Base-by-base conservation (phyloP, 35 echinoderm and acorn worm species). In the Heliocidaris tuberculata region DNA sequence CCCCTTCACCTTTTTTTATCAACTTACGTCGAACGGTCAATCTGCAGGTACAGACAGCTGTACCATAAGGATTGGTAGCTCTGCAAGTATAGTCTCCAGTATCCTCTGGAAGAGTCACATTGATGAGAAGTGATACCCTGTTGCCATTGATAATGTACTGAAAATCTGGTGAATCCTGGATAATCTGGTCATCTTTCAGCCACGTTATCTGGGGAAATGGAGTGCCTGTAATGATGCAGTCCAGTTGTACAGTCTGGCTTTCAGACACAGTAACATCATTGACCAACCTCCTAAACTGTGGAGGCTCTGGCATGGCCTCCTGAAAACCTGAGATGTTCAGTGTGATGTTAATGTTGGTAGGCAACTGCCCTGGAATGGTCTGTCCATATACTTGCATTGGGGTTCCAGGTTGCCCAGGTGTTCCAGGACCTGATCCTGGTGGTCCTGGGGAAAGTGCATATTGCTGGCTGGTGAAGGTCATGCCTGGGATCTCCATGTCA, bases 71-170 rank as follows among this genome's bases (percentile, higher is more conserved):
- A 92, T 99, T 99, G 27, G 94, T 95, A 86, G 98, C 98, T 92
- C 93, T 94, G 71, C 98, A 99, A n/a, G 98, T 97, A 86, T 99
- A 99, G 85, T 95, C 94, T 94, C 98, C 98, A n/a, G 96, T 95
- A 87, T 99, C 98, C 85, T 97, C 95, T 59, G 96, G 98, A 49
- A 96, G 94, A 2, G 96, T 96, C 4, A 96, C 96, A 21, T 93
- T 97, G 59, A 99, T 96, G 32, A 96, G 65, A 94, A 99, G 93
- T 2, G 96, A 97, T 19, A 99, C 97, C 49, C 95, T 94, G 52
- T 99, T 96, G 29, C 96, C 98, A 85, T 99, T 95, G 92, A 97
- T 95, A 16, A 97, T 86, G 29, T 99, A 99, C 87, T 97, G 98
- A 90, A 97, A 99, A 85, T 99, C 97, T 52, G 97, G 96, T 47